Percentiles rank a stretch among this genome's conserved stretches.
Evolutionary conservation across 1,140 invertebrate species (phyloP).

Genomic region (Formica exsecta): DNA sequence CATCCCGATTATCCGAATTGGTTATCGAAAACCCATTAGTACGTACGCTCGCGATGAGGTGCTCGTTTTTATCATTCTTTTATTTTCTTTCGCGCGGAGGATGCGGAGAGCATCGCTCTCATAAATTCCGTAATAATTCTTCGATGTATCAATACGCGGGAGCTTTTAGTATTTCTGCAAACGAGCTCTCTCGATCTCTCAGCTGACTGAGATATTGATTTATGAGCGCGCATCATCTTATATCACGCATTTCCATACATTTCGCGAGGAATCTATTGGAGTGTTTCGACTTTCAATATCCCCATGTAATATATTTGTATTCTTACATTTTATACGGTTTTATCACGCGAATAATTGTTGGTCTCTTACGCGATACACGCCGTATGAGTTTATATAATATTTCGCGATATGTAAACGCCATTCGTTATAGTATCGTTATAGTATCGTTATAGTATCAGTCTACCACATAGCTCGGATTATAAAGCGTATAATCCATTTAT

Average conservation of each 20-base stretch:
- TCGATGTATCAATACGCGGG: conserved; percentile 44
- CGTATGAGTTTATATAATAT: conserved; percentile 40
- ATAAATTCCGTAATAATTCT: conserved; percentile 61
- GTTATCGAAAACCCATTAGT: conserved; percentile 62
- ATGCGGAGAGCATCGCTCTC: conserved; percentile 24
- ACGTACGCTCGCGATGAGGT: conserved; percentile 33
- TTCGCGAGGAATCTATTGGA: neutral
- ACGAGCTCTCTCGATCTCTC: conserved; percentile 11
- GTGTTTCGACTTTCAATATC: conserved; percentile 18
- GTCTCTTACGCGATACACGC: neutral
- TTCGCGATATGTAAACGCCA: conserved; percentile 30
- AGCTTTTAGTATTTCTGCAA: conserved; percentile 24
- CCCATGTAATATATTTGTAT: neutral
- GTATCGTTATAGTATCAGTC: neutral
- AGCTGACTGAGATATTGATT: conserved; percentile 48
- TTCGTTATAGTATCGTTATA: conserved; percentile 23
- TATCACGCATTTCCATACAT: neutral
- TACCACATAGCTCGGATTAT: conserved; percentile 27
- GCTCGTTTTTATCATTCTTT: conserved; percentile 38
- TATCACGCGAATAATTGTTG: neutral
- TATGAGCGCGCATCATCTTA: conserved; percentile 24
- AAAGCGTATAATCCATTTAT: conserved; percentile 50
- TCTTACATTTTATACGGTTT: neutral
- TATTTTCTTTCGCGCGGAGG: neutral
- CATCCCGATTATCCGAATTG: conserved; percentile 58